Conservation (phyloP, 2,888 invertebrate species). For the Didymodactylos carnosus region DNA sequence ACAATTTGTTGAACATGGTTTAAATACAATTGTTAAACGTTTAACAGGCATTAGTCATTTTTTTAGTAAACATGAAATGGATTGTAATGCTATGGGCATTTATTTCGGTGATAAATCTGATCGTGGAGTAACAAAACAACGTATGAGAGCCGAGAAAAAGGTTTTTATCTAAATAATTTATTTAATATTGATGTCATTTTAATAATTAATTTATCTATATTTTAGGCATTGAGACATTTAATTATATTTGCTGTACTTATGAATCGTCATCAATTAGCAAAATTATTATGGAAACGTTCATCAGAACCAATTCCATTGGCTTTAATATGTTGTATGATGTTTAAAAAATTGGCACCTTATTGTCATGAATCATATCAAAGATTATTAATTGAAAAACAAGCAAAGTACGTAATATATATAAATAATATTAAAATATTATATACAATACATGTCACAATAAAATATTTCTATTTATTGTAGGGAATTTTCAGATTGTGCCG, state of each 20-base stretch:
- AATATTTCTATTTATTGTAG: slow-evolving; percentile 18
- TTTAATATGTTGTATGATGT: slow-evolving; percentile 26
- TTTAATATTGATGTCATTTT: neutral
- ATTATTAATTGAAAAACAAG: slow-evolving; percentile 16
- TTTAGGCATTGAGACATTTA: slow-evolving; percentile 25
- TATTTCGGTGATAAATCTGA: neutral
- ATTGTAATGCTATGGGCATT: neutral
- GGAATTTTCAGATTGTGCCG: slow-evolving; percentile 29
- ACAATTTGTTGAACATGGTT: slow-evolving; percentile 7
- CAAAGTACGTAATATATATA: slow-evolving; percentile 23
- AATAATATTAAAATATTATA: slow-evolving; percentile 20
- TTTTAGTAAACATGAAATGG: slow-evolving; percentile 1
- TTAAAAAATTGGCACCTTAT: slow-evolving; percentile 7
- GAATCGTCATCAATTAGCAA: slow-evolving; percentile 25
- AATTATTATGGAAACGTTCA: slow-evolving; percentile 27
- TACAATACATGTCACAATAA: slow-evolving; percentile 22
- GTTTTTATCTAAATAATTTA: slow-evolving; percentile 16
- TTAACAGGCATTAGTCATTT: slow-evolving; percentile 6
- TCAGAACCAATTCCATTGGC: slow-evolving; percentile 31
- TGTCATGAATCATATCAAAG: slow-evolving; percentile 13
- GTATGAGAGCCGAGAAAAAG: slow-evolving; percentile 21
- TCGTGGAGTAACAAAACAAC: neutral
- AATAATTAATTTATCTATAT: neutral
- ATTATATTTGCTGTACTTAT: slow-evolving; percentile 29
- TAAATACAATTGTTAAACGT: slow-evolving; percentile 6